phyloP scores from a whole-genome alignment of 1,140 invertebrate species.

The Medauroidea extradentata region DNA sequence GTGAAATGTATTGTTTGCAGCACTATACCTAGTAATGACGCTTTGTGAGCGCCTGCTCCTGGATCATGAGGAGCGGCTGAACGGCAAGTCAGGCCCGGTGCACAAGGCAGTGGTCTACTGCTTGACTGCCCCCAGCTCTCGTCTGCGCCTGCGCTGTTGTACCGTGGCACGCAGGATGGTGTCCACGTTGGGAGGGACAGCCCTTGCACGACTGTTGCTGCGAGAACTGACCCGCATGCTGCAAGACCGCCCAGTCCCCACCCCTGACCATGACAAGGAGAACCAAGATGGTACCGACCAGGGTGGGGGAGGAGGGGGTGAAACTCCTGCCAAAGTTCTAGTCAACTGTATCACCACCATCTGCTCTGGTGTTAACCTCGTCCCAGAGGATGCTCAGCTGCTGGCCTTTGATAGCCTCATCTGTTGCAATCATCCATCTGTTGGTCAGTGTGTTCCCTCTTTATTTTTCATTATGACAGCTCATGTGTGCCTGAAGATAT shows the following conservation, averaged over 20 bases:
- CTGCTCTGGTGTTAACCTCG: slow-evolving; percentile 47
- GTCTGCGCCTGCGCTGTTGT: slow-evolving; percentile 27
- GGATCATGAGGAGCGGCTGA: slow-evolving; percentile 55
- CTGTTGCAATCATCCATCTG: slow-evolving; percentile 62
- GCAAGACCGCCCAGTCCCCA: too few relatives aligned
- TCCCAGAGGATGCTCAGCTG: slow-evolving; percentile 45
- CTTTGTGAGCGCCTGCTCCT: slow-evolving; percentile 60
- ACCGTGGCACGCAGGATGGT: slow-evolving; percentile 35
- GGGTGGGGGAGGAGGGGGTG: slow-evolving; percentile 34
- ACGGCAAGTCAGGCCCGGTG: slow-evolving; percentile 52
- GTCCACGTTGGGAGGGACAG: slow-evolving; percentile 35
- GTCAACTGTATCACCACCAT: slow-evolving; percentile 47
- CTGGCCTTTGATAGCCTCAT: slow-evolving; percentile 58
- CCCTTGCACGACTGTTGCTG: slow-evolving; percentile 51
- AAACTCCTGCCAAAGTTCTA: slow-evolving; percentile 26
- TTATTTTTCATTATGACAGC: background rate
- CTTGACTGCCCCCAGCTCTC: slow-evolving; percentile 44
- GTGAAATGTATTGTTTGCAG: too few relatives aligned
- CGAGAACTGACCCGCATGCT: slow-evolving; percentile 49
- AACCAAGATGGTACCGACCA: too few relatives aligned
- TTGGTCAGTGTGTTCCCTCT: slow-evolving; percentile 38
- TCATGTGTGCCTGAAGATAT: background rate
- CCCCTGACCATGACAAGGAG: too few relatives aligned
- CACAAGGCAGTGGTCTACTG: slow-evolving; percentile 60
- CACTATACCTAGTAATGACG: slow-evolving; percentile 54